phyloP scores from a whole-genome alignment of 2,888 invertebrate species.

The Entomobrya multifasciata region DNA sequence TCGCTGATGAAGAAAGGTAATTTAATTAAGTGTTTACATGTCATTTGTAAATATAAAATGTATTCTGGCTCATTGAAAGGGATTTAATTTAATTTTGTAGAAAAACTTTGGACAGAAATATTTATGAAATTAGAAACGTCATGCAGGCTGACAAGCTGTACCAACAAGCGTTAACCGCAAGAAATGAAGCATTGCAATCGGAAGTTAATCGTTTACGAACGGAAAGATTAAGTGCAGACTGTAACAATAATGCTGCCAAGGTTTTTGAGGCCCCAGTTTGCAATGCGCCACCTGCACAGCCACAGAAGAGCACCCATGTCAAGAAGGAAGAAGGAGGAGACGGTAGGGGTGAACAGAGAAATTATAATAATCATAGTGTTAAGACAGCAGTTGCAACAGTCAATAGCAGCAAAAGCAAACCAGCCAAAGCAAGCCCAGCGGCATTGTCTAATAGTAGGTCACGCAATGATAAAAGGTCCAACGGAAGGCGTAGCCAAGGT shows the following conservation, averaged over 20 bases:
- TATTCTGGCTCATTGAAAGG: neutral
- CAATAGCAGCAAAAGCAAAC: neutral
- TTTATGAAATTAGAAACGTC: slow-evolving; percentile 74
- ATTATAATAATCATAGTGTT: slow-evolving; percentile 5
- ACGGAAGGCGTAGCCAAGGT: neutral
- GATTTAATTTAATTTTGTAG: slow-evolving; percentile 54
- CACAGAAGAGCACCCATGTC: no score
- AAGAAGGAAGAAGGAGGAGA: slow-evolving; percentile 19
- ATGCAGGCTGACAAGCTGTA: slow-evolving; percentile 75
- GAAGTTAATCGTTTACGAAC: slow-evolving; percentile 75
- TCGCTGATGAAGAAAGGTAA: slow-evolving; percentile 77
- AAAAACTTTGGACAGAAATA: slow-evolving; percentile 76
- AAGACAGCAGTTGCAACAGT: slow-evolving; percentile 1
- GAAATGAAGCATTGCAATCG: slow-evolving; percentile 75
- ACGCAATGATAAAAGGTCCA: neutral
- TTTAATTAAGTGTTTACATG: neutral
- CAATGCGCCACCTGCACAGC: no score
- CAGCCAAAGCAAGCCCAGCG: neutral
- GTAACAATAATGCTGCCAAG: neutral
- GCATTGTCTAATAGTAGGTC: neutral
- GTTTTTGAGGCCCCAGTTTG: no score
- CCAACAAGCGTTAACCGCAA: slow-evolving; percentile 73
- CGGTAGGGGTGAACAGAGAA: slow-evolving; percentile 22
- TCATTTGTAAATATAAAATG: slow-evolving; percentile 18
- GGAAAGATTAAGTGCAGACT: slow-evolving; percentile 55